Evolutionary conservation across 2,888 invertebrate genomes (phyloP).

Genomic region (Drosophila histrio): DNA sequence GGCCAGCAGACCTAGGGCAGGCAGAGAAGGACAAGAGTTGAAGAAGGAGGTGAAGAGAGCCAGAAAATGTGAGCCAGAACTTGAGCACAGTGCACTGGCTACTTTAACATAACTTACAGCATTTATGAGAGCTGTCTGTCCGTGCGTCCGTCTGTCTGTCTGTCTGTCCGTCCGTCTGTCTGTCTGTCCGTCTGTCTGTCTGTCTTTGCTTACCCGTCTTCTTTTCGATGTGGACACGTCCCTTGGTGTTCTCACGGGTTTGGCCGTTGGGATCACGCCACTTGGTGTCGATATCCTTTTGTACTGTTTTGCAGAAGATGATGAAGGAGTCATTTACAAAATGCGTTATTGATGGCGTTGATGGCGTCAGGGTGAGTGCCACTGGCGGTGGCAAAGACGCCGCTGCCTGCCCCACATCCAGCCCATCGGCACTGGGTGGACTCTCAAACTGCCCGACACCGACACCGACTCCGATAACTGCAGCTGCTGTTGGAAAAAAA

Average conservation of each 20-base stretch:
- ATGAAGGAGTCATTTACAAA: conserved; percentile 85
- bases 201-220: conserved; percentile 75
- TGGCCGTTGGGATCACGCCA: conserved; percentile 83
- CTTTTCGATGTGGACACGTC: conserved; percentile 84
- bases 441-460: conserved; percentile 37
- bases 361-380: conserved; percentile 78
- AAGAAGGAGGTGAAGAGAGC: neutral
- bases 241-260: conserved; percentile 82
- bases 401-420: conserved; percentile 3
- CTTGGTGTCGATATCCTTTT: conserved; percentile 79
- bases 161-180: neutral
- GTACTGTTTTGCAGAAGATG: conserved; percentile 82
- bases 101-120: conserved; percentile 18
- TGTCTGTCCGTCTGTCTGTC: neutral
- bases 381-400: conserved; percentile 18
- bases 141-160: neutral
- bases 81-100: conserved; percentile 7
- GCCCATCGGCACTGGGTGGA: conserved; percentile 8
- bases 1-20: conserved; percentile 80
- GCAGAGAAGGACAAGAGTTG: neutral
- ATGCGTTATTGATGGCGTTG: conserved; percentile 82
- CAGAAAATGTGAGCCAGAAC: neutral
- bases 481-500: conserved; percentile 59
- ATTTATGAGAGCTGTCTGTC: conserved; percentile 17
- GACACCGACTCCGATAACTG: conserved; percentile 60